Conservation (phyloP, 2,113 vertebrate genomes). For the Ictalurus furcatus region DNA sequence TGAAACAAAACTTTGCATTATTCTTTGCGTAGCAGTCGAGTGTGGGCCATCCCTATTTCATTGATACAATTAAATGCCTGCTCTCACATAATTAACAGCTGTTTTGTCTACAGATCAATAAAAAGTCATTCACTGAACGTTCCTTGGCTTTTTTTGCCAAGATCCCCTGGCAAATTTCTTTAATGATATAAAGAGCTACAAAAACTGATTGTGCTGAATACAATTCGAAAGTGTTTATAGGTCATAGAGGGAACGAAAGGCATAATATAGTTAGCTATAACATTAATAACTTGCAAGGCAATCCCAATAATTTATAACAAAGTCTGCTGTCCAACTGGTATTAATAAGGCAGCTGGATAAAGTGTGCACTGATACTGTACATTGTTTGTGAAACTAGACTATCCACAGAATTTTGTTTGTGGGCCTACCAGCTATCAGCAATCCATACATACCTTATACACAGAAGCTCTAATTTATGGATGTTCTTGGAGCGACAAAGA, state of each 20-base stretch:
- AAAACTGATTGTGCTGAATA: conserved; percentile 50
- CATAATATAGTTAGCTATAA: not conserved
- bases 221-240: conserved; percentile 10
- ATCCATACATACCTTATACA: not conserved
- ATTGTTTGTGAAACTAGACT: not conserved
- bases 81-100: conserved; percentile 76
- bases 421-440: not conserved
- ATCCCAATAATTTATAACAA: not conserved
- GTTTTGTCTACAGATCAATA: conserved; percentile 80
- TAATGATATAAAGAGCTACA: conserved; percentile 54
- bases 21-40: conserved; percentile 60
- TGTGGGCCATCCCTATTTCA: conserved; percentile 62
- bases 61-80: conserved; percentile 73
- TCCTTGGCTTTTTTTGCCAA: conserved; percentile 63
- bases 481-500: conserved; percentile 27
- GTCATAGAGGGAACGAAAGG: not conserved
- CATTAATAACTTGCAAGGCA: conserved; percentile 1
- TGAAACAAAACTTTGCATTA: conserved; percentile 62
- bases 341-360: not conserved
- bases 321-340: not conserved
- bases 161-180: conserved; percentile 62
- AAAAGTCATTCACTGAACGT: conserved; percentile 74
- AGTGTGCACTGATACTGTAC: not conserved
- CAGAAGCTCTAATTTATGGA: not conserved
- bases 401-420: not conserved